phyloP scores from a whole-genome alignment of 2,113 vertebrate species.

The Chaetodon auriga region DNA sequence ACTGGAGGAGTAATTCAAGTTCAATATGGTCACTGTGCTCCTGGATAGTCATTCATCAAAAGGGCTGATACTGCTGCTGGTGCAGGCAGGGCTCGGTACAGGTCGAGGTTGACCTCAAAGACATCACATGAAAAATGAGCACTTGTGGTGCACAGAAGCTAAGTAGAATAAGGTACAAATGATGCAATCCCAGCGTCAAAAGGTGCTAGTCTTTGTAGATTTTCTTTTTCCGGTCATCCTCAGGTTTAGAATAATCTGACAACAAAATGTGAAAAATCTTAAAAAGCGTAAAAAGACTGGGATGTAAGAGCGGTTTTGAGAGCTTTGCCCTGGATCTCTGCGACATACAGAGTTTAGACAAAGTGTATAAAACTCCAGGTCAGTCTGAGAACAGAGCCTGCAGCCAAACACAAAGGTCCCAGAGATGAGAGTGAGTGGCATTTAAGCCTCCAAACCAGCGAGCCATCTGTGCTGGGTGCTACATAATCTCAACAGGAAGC shows the following conservation, averaged over 20 bases:
- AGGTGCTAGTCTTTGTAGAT: not conserved
- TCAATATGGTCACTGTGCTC: constrained; percentile 65
- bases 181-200: constrained; percentile 15
- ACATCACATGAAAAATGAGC: constrained; percentile 55
- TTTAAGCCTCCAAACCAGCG: constrained; percentile 69
- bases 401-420: constrained; percentile 62
- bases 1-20: constrained; percentile 56
- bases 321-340: constrained; percentile 11
- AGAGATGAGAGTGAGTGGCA: constrained; percentile 66
- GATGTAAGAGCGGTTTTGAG: not conserved
- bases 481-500: constrained; percentile 76
- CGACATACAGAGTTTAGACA: constrained; percentile 32
- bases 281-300: not conserved
- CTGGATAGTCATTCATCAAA: constrained; percentile 70
- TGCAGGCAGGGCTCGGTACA: constrained; percentile 46
- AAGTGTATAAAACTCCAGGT: constrained; percentile 23
- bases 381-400: constrained; percentile 43
- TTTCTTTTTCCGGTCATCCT: constrained; percentile 7
- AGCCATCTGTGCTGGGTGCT: constrained; percentile 76
- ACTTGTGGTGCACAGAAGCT: constrained; percentile 5
- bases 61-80: constrained; percentile 49
- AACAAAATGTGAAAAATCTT: not conserved
- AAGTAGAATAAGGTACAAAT: constrained; percentile 28
- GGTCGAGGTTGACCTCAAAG: constrained; percentile 62
- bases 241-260: not conserved